Evolutionary conservation across 1,140 invertebrate species (phyloP).

Genomic region (Chrysopa pallens): DNA sequence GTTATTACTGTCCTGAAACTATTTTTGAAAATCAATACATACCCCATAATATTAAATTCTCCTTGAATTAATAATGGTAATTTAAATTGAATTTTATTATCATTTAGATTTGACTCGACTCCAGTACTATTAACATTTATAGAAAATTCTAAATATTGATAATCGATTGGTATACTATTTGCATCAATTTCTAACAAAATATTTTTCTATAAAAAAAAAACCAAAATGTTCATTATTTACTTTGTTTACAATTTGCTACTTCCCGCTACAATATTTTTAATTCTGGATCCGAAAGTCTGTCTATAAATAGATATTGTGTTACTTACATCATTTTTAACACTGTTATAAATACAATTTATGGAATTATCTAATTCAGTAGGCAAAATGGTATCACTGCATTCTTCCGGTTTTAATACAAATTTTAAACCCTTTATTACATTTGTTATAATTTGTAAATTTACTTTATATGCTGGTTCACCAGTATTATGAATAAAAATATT

Average conservation of each 20-base stretch:
- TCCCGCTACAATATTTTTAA: background rate
- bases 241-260: background rate
- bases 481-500: background rate
- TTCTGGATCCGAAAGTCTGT: too few species aligned
- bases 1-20: background rate
- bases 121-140: too few species aligned
- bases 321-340: background rate
- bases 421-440: conserved; percentile 1
- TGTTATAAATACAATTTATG: background rate
- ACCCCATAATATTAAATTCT: background rate
- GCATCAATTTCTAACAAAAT: background rate
- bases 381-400: background rate
- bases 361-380: conserved; percentile 1
- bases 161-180: too few species aligned
- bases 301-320: too few species aligned
- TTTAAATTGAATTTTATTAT: background rate
- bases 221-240: too few species aligned
- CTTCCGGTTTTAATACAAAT: background rate
- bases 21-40: background rate
- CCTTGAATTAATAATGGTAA: background rate
- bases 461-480: conserved; percentile 4
- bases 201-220: conserved; percentile 1
- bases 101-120: background rate
- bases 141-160: too few species aligned
- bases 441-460: background rate